Conservation (phyloP, 2,888 invertebrate genomes). For the Leptopilina syphax region DNA sequence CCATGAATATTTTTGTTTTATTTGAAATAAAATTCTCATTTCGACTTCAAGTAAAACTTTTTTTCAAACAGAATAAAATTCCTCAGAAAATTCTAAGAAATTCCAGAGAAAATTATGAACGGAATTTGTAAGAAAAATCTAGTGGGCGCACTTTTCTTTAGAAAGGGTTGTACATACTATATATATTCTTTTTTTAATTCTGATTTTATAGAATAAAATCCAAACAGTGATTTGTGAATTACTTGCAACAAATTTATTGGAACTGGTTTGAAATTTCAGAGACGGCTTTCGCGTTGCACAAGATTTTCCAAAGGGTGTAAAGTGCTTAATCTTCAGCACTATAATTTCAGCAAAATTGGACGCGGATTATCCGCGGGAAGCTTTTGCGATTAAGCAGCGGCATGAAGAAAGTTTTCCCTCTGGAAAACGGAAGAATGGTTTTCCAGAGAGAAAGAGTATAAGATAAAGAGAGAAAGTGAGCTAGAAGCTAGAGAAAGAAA, state of each 20-base stretch:
- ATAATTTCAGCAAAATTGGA: slow-evolving; percentile 55
- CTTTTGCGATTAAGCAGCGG: slow-evolving; percentile 54
- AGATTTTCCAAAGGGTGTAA: slow-evolving; percentile 2
- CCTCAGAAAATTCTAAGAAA: too few relatives aligned
- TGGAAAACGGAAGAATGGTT: slow-evolving; percentile 24
- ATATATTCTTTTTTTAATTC: too few relatives aligned
- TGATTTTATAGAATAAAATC: too few relatives aligned
- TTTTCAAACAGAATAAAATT: too few relatives aligned
- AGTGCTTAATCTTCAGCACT: slow-evolving; percentile 43
- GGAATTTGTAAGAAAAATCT: too few relatives aligned
- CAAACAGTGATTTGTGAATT: not conserved
- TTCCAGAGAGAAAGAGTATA: not conserved
- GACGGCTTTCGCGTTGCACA: not conserved
- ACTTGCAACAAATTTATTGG: not conserved
- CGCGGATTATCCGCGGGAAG: slow-evolving; percentile 54
- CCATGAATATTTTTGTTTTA: too few relatives aligned
- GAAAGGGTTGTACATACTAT: too few relatives aligned
- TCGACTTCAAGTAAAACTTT: too few relatives aligned
- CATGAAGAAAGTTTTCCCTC: slow-evolving; percentile 52
- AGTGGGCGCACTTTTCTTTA: too few relatives aligned
- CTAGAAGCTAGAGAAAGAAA: not conserved
- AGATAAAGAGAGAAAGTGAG: not conserved
- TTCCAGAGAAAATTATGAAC: too few relatives aligned
- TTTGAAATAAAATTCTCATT: too few relatives aligned
- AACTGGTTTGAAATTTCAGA: not conserved